Percentiles rank a stretch among this genome's conserved stretches.
These are phyloP conservation scores for Eulemur rubriventer DNA, from an alignment of 2,797 vertebrate species.

Conservation along the genomic window DNA sequence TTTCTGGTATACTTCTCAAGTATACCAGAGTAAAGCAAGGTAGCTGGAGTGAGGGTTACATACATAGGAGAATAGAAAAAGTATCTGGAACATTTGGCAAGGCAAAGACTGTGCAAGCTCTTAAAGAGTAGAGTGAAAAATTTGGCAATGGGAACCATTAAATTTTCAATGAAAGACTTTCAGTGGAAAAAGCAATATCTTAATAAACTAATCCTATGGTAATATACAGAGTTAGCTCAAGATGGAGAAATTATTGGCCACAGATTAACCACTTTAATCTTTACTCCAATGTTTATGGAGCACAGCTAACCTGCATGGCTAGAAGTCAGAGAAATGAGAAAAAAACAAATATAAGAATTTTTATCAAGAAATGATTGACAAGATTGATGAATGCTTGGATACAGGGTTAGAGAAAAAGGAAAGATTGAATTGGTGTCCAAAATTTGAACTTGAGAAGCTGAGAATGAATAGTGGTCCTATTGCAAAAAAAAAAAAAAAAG, in stretches of 20 bases:
- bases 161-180: slow-evolving; percentile 6
- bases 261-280: not conserved
- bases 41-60: not conserved
- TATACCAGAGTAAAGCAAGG: not conserved
- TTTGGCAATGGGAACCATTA: not conserved
- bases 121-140: not conserved
- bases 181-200: not conserved
- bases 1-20: not conserved
- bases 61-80: not conserved
- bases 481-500: not conserved
- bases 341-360: not conserved
- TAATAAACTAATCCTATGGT: not conserved
- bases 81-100: not conserved
- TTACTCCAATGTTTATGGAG: not conserved
- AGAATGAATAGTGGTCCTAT: not conserved
- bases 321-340: not conserved
- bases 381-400: not conserved
- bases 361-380: not conserved
- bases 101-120: not conserved
- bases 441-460: not conserved
- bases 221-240: not conserved
- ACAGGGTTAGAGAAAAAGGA: not conserved
- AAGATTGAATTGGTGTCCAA: not conserved
- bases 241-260: not conserved
- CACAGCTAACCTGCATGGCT: not conserved